phyloP scores from a whole-genome alignment of 1,140 invertebrate genomes.

The Ladona fulva region DNA sequence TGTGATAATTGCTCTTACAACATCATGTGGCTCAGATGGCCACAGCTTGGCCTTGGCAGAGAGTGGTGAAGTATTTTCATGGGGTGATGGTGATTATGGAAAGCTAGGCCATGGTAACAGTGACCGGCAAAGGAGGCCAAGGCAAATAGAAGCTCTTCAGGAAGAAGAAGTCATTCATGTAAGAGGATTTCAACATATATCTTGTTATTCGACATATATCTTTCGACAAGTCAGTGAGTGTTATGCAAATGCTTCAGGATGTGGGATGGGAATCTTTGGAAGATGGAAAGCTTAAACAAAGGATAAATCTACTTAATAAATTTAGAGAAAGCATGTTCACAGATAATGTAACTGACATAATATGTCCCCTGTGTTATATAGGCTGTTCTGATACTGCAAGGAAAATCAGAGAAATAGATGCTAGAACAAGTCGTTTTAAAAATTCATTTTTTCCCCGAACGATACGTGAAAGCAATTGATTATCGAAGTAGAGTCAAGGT shows the following conservation, averaged over 20 bases:
- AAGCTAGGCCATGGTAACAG: slow-evolving; percentile 60
- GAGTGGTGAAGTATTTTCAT: slow-evolving; percentile 50
- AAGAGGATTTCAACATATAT: slow-evolving; percentile 38
- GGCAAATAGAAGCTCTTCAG: slow-evolving; percentile 56
- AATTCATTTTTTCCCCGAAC: too few relatives aligned
- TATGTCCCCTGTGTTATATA: too few relatives aligned
- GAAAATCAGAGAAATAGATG: too few relatives aligned
- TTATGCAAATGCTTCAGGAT: too few relatives aligned
- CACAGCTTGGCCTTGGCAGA: slow-evolving; percentile 50
- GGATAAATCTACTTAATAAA: too few relatives aligned
- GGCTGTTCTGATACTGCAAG: too few relatives aligned
- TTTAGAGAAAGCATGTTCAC: too few relatives aligned
- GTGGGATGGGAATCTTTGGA: too few relatives aligned
- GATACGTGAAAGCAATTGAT: too few relatives aligned
- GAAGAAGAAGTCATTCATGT: slow-evolving; percentile 53
- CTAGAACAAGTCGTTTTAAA: too few relatives aligned
- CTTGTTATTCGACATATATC: slow-evolving; percentile 62
- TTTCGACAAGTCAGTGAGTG: slow-evolving; percentile 52
- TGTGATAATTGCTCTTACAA: slow-evolving; percentile 52
- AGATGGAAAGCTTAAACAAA: slow-evolving; percentile 54
- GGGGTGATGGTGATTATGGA: slow-evolving; percentile 51
- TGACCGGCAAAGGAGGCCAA: slow-evolving; percentile 51
- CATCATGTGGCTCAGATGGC: slow-evolving; percentile 53
- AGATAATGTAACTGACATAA: too few relatives aligned
- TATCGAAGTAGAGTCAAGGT: too few relatives aligned